A percentile compares a stretch with the other conserved stretches of the same genome.
phyloP scores from a whole-genome alignment of 2,113 vertebrate genomes.

The Promerops cafer region DNA sequence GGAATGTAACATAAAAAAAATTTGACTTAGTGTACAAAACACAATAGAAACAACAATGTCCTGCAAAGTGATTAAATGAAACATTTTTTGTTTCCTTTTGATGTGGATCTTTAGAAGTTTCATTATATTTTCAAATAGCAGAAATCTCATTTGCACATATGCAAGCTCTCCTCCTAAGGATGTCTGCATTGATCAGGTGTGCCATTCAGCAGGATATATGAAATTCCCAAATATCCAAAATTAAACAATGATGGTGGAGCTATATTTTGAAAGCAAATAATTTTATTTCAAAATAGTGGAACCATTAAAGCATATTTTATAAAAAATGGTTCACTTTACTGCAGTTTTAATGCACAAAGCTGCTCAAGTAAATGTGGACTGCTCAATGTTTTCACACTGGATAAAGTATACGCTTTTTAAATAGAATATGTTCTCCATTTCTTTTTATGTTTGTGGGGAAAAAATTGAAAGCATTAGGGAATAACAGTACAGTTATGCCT shows the following conservation, averaged over 20 bases:
- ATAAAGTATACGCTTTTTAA: neutral
- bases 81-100: neutral
- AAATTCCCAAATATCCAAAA: neutral
- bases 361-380: neutral
- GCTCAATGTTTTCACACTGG: neutral
- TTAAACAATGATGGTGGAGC: neutral
- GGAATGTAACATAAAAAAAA: neutral
- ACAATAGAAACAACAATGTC: neutral
- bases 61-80: neutral
- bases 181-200: neutral
- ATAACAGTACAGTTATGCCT: neutral
- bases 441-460: neutral
- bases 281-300: neutral
- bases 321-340: neutral
- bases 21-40: neutral
- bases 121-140: neutral
- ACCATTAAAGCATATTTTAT: neutral
- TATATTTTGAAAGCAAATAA: neutral
- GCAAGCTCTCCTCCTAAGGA: neutral
- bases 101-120: neutral
- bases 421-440: neutral
- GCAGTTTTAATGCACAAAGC: neutral
- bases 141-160: neutral
- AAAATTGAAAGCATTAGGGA: neutral
- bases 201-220: neutral